Percentiles rank a stretch among this genome's conserved stretches.
phyloP scores from a whole-genome alignment of 2,888 invertebrate species.

The Drosophila suboccidentalis region DNA sequence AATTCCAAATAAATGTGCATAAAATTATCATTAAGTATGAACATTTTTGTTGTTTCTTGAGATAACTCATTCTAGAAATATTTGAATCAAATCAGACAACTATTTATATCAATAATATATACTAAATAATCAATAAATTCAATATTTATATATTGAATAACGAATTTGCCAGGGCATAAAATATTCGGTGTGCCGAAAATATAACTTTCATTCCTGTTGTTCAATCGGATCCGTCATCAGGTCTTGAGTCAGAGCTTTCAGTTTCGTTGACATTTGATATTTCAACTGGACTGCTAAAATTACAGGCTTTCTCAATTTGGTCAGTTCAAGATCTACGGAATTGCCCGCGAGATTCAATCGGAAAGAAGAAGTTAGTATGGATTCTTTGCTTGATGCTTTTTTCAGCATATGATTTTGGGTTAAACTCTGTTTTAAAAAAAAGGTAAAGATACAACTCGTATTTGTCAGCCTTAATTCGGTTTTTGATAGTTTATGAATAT shows the following conservation, averaged over 20 bases:
- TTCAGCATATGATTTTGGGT: conserved; percentile 27
- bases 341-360: not conserved
- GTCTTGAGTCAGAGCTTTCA: conserved; percentile 38
- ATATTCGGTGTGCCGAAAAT: not conserved
- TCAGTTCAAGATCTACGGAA: conserved; percentile 19
- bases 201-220: not conserved
- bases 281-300: conserved; percentile 52
- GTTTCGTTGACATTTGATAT: conserved; percentile 74
- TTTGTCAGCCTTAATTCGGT: conserved; percentile 64
- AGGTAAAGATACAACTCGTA: conserved; percentile 41
- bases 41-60: not conserved
- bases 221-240: conserved; percentile 11
- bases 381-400: not conserved
- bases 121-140: too few species aligned
- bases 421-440: conserved; percentile 40
- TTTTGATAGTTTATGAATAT: conserved; percentile 66
- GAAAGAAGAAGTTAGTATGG: not conserved
- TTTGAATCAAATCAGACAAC: too few species aligned
- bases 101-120: too few species aligned
- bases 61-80: not conserved
- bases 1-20: too few species aligned
- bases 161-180: not conserved
- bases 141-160: too few species aligned
- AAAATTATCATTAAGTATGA: not conserved
- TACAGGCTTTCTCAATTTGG: conserved; percentile 76